Evolutionary conservation across 2,888 invertebrate species (phyloP).

Genomic region (Parnassius apollo): DNA sequence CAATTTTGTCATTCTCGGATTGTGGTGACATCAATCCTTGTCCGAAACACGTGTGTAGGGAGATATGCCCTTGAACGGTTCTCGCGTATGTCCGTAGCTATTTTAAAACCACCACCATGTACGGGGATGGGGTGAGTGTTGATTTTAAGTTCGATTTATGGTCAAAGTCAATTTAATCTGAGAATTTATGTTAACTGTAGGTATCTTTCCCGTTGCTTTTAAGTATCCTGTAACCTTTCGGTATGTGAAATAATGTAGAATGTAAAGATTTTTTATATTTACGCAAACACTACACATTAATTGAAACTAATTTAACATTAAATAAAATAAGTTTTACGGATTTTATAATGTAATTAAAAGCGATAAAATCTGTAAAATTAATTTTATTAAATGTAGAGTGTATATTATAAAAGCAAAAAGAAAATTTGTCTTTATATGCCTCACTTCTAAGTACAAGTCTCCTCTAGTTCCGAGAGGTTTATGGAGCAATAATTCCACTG

Average conservation of each 20-base stretch:
- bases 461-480: too few species aligned
- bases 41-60: slow-evolving; percentile 49
- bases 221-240: neutral
- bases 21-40: slow-evolving; percentile 40
- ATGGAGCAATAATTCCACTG: too few species aligned
- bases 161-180: slow-evolving; percentile 22
- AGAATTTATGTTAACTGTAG: slow-evolving; percentile 16
- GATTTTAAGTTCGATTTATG: slow-evolving; percentile 47
- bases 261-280: neutral
- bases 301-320: neutral
- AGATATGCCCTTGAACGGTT: slow-evolving; percentile 50
- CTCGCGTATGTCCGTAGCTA: slow-evolving; percentile 45
- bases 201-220: neutral
- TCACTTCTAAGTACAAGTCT: too few species aligned
- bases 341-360: too few species aligned
- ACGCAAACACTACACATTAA: too few species aligned
- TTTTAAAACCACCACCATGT: slow-evolving; percentile 43
- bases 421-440: too few species aligned
- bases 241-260: neutral
- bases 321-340: too few species aligned
- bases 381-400: too few species aligned
- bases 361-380: too few species aligned
- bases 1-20: slow-evolving; percentile 17
- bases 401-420: too few species aligned
- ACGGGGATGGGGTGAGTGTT: slow-evolving; percentile 35